Conservation (phyloP, 1,140 invertebrate species). For the Aphis craccivora region DNA sequence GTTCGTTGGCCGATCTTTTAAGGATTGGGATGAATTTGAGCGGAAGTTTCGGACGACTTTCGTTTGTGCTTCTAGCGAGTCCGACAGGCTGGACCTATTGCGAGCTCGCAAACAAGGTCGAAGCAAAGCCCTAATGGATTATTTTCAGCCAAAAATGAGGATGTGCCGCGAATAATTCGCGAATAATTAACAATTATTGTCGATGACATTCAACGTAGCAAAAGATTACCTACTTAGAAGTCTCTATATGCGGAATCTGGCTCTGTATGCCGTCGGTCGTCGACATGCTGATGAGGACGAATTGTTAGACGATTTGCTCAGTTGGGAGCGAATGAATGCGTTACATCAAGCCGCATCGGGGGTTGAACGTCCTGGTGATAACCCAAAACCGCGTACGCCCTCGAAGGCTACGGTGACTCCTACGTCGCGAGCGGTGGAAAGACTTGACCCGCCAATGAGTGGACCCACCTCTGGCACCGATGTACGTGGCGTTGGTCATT, state of each 20-base stretch:
- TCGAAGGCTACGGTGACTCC: too few relatives aligned
- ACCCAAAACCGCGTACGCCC: too few relatives aligned
- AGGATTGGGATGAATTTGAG: background rate
- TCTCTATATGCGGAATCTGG: background rate
- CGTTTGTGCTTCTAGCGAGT: background rate
- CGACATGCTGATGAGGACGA: background rate
- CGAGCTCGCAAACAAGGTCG: background rate
- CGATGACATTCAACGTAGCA: background rate
- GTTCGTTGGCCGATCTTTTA: background rate
- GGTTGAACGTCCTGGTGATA: background rate
- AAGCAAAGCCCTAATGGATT: background rate
- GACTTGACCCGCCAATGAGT: too few relatives aligned
- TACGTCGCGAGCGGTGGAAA: background rate
- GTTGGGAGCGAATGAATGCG: background rate
- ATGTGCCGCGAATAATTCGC: background rate
- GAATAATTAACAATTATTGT: too few relatives aligned
- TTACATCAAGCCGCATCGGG: background rate
- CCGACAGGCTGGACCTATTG: background rate
- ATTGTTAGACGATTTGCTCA: background rate
- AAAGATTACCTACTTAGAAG: background rate
- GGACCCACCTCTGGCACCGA: too few relatives aligned
- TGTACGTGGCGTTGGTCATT: background rate
- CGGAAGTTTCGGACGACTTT: background rate
- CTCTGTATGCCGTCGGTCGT: background rate
- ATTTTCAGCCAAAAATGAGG: background rate